phyloP scores from a whole-genome alignment of 2,113 vertebrate species.

The Embiotoca jacksoni region DNA sequence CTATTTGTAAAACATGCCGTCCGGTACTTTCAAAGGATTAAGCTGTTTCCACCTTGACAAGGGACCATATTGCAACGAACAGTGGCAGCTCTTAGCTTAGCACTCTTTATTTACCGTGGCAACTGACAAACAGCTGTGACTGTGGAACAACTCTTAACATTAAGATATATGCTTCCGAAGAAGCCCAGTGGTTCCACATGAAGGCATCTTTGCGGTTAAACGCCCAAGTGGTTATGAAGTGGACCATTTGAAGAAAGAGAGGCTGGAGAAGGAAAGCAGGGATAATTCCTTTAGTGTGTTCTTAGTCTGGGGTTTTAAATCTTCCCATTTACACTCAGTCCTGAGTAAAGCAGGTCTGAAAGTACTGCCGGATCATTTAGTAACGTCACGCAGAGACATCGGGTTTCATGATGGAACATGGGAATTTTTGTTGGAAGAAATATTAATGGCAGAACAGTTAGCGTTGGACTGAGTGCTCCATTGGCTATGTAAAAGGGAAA shows the following conservation, averaged over 20 bases:
- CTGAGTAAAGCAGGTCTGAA: background rate
- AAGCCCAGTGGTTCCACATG: background rate
- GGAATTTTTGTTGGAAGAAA: background rate
- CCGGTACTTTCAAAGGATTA: background rate
- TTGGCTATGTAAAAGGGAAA: background rate
- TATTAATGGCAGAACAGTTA: background rate
- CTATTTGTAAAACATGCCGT: background rate
- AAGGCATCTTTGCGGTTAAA: background rate
- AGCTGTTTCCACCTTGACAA: background rate
- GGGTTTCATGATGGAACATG: background rate
- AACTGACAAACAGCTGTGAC: background rate
- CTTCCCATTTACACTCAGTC: background rate
- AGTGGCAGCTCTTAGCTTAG: too few species aligned
- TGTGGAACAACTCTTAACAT: background rate
- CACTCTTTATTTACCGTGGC: background rate
- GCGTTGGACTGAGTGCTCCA: background rate
- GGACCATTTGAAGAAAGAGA: background rate
- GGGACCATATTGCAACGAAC: background rate
- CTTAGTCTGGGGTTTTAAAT: background rate
- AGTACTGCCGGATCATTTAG: background rate
- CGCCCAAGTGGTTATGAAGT: background rate
- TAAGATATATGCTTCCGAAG: background rate
- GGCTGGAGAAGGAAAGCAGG: background rate
- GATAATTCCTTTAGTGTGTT: constrained; percentile 12
- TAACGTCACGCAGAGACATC: background rate